Evolutionary conservation across 1,140 invertebrate genomes (phyloP).

Genomic region (Hyles euphorbiae): DNA sequence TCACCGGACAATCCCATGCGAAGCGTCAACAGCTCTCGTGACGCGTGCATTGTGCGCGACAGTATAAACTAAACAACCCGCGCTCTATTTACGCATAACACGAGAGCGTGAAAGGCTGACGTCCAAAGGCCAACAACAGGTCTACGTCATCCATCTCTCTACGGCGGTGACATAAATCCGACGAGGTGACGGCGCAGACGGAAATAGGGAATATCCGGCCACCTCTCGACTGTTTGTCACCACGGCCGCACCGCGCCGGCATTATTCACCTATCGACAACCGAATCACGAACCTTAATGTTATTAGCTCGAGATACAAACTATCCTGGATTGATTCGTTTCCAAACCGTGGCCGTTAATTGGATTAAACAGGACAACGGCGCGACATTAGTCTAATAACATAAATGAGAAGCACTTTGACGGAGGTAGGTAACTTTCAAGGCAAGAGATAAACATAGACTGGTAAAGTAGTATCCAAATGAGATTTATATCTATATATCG

Average conservation of each 20-base stretch:
- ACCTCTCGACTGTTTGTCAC: constrained; percentile 38
- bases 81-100: too few relatives aligned
- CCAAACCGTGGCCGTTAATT: too few relatives aligned
- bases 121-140: constrained; percentile 21
- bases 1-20: neutral
- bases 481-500: too few relatives aligned
- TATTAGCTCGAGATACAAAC: constrained; percentile 14
- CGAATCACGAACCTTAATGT: constrained; percentile 17
- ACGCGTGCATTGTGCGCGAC: neutral
- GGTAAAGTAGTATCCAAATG: too few relatives aligned
- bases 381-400: too few relatives aligned
- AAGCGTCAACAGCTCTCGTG: neutral
- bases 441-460: too few relatives aligned
- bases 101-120: too few relatives aligned
- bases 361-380: too few relatives aligned
- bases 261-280: constrained; percentile 21
- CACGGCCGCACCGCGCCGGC: constrained; percentile 10
- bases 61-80: too few relatives aligned
- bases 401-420: too few relatives aligned
- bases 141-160: constrained; percentile 25
- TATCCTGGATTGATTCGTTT: neutral
- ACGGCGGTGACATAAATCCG: constrained; percentile 25
- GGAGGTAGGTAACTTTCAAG: too few relatives aligned
- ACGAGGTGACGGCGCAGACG: constrained; percentile 21
- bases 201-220: constrained; percentile 49